These are phyloP conservation scores for Argynnis bischoffii DNA, from an alignment of 2,888 invertebrate genomes.

Conservation along the genomic window DNA sequence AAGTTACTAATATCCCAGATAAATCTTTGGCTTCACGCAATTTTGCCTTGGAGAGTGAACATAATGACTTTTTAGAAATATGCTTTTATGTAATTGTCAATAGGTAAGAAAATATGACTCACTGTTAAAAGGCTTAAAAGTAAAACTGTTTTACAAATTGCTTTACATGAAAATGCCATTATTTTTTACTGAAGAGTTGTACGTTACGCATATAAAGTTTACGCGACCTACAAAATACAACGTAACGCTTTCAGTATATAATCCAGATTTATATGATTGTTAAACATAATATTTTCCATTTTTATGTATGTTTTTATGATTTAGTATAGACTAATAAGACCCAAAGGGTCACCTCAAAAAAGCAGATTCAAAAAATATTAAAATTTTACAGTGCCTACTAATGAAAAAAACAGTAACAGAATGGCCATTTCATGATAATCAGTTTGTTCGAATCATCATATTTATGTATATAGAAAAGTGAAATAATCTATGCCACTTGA, in stretches of 20 bases:
- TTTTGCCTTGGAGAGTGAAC: no score
- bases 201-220: conserved; percentile 29
- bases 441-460: no score
- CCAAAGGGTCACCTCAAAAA: conserved; percentile 5
- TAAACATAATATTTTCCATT: conserved; percentile 25
- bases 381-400: no score
- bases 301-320: conserved; percentile 23
- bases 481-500: no score
- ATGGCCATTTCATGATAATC: no score
- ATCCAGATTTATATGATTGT: conserved; percentile 34
- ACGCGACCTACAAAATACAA: conserved; percentile 30
- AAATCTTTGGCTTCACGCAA: no score
- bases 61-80: no score
- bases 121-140: conserved; percentile 19
- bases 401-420: no score
- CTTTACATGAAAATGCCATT: conserved; percentile 34
- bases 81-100: not conserved
- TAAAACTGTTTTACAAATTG: conserved; percentile 30
- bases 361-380: not conserved
- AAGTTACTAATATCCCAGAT: no score
- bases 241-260: conserved; percentile 34
- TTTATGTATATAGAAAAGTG: no score
- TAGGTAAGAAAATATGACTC: conserved; percentile 2
- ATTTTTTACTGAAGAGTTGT: conserved; percentile 32
- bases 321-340: conserved; percentile 15